A percentile compares a stretch with the other conserved stretches of the same genome.
Evolutionary conservation across 2,797 vertebrate genomes (phyloP).

Genomic region (Anniella stebbinsi): DNA sequence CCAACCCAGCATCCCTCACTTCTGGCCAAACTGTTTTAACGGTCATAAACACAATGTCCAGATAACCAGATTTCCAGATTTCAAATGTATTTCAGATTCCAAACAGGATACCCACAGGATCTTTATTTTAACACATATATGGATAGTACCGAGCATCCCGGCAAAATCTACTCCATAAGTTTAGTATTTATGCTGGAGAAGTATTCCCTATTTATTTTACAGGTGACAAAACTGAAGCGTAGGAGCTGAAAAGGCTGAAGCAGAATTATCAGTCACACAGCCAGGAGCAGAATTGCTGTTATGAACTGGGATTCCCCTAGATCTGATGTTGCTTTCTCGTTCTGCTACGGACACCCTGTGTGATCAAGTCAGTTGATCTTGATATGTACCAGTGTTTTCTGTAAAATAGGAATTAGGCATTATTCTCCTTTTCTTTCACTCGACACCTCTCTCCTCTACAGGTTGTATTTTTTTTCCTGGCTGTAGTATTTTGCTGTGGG

Average conservation of each 20-base stretch:
- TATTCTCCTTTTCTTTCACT: background rate
- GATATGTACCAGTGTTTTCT: background rate
- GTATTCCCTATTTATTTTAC: background rate
- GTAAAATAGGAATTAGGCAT: background rate
- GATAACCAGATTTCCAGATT: background rate
- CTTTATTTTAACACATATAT: background rate
- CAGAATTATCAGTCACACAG: background rate
- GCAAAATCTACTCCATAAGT: background rate
- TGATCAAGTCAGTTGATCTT: background rate
- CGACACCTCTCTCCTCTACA: background rate
- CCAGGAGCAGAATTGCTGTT: background rate
- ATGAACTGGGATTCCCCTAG: background rate
- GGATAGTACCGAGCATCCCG: too few species aligned
- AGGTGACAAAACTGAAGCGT: background rate
- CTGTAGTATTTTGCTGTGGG: rapidly evolving
- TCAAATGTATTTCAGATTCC: too few species aligned
- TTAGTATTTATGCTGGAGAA: background rate
- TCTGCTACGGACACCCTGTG: background rate
- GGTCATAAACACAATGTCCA: background rate
- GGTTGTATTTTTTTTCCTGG: background rate
- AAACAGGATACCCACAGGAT: background rate
- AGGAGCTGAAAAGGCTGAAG: background rate
- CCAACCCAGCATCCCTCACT: background rate
- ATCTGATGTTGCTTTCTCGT: background rate
- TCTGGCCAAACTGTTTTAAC: background rate